Conservation (phyloP, 2,888 invertebrate species). For the Brachyopa scutellaris region DNA sequence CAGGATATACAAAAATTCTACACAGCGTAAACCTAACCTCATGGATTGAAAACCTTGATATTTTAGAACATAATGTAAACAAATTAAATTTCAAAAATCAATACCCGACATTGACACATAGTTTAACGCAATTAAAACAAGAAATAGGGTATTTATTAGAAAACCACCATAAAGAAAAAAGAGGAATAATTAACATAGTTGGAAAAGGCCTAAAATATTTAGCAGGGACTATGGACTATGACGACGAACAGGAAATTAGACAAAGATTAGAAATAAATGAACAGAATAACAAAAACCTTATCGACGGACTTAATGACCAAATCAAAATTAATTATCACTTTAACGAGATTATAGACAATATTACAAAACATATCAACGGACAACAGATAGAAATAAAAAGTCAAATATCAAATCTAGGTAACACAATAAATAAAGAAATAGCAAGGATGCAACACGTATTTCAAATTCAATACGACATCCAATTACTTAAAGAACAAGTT, state of each 20-base stretch:
- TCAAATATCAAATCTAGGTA: neutral
- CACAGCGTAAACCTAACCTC: constrained; percentile 14
- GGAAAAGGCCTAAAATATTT: constrained; percentile 6
- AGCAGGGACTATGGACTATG: constrained; percentile 10
- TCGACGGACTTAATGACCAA: constrained; percentile 19
- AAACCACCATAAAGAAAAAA: neutral
- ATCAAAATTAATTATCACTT: constrained; percentile 24
- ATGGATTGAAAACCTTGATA: constrained; percentile 10
- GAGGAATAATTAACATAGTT: constrained; percentile 6
- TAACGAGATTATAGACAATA: constrained; percentile 20
- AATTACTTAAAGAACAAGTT: neutral
- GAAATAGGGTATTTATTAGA: neutral
- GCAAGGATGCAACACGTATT: constrained; percentile 16
- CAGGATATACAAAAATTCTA: constrained; percentile 23
- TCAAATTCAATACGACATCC: constrained; percentile 18
- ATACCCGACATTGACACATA: constrained; percentile 3
- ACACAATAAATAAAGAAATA: constrained; percentile 10
- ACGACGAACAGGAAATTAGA: constrained; percentile 25
- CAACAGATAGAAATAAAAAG: constrained; percentile 26
- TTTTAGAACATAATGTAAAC: constrained; percentile 26
- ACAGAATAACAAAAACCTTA: constrained; percentile 20
- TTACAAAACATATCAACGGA: constrained; percentile 30
- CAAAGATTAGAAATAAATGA: constrained; percentile 6
- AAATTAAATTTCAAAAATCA: constrained; percentile 1
- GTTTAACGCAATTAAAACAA: neutral